Evolutionary conservation across 23 tunicate species (phyloP).

Genomic region (Diplosoma virens): DNA sequence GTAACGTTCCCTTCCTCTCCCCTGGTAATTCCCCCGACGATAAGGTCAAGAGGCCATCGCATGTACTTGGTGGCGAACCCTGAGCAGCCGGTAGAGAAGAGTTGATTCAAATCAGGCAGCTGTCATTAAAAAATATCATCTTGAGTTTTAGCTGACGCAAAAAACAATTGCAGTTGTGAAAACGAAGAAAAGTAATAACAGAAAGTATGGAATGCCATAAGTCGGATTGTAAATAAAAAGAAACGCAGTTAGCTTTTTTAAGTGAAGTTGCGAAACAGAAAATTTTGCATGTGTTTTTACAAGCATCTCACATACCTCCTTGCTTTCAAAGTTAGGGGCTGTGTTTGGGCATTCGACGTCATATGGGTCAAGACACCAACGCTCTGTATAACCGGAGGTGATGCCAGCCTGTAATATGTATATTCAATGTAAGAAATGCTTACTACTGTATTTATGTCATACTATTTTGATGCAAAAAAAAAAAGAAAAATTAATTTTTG

Average conservation of each 20-base stretch:
- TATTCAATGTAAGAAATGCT: too few species aligned
- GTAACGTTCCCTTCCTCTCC: conserved; percentile 19
- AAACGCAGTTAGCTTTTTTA: too few species aligned
- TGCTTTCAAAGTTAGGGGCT: conserved; percentile 67
- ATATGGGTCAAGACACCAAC: conserved; percentile 84
- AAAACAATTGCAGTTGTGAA: too few species aligned
- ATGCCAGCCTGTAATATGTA: conserved; percentile 98
- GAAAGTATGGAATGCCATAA: too few species aligned
- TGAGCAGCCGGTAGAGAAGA: conserved; percentile 58
- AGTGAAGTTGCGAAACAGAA: too few species aligned
- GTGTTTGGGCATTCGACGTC: conserved; percentile 77
- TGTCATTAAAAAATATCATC: too few species aligned
- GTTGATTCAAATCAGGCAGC: conserved; percentile 55
- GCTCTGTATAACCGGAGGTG: conserved; percentile 58
- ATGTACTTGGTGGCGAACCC: conserved; percentile 74
- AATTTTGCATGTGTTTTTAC: background rate
- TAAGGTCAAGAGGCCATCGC: conserved; percentile 89
- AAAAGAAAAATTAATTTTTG: too few species aligned
- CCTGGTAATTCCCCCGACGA: conserved; percentile 56
- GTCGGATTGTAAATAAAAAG: too few species aligned
- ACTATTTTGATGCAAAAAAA: too few species aligned
- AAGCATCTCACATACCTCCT: conserved; percentile 54
- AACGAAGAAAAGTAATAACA: too few species aligned
- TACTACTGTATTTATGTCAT: too few species aligned
- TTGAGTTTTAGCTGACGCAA: too few species aligned